Conservation (phyloP, 2,797 vertebrate genomes). For the Perdix hodgsoniae region DNA sequence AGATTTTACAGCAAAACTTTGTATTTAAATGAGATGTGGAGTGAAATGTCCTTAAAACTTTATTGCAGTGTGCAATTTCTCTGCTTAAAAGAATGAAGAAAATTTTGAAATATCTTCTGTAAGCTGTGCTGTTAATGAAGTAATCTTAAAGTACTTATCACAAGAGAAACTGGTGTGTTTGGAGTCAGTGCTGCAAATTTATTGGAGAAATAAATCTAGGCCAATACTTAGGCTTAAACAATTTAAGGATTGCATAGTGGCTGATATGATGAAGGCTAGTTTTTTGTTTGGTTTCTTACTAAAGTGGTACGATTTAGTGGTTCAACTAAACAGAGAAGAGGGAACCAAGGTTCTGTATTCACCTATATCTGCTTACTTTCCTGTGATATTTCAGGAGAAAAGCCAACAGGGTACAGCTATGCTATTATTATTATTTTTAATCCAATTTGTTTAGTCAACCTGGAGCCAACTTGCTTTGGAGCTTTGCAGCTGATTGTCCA, state of each 20-base stretch:
- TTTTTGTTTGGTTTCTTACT: not conserved
- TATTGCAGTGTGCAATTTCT: not conserved
- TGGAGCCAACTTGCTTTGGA: accelerated
- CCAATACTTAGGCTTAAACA: not conserved
- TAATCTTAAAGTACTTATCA: not conserved
- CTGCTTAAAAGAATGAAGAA: not conserved
- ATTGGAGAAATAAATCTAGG: not conserved
- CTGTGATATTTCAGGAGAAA: not conserved
- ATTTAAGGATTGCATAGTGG: not conserved
- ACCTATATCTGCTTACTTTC: not conserved
- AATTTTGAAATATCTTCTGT: not conserved
- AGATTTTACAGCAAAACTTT: not conserved
- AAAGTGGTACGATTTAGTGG: not conserved
- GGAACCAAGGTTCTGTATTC: not conserved
- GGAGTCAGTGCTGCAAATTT: not conserved
- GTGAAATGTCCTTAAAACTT: not conserved
- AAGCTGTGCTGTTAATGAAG: not conserved
- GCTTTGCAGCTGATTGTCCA: not conserved
- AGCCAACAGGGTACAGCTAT: not conserved
- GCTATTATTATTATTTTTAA: not conserved
- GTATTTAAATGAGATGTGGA: not conserved
- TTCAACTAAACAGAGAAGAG: not conserved
- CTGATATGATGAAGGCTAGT: not conserved
- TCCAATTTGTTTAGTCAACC: not conserved
- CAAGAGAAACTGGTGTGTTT: not conserved